Evolutionary conservation across 2,797 vertebrate genomes (phyloP), one percentile per base, ranked within the genome.

Genomic region (Triplophysa bombifrons): DNA sequence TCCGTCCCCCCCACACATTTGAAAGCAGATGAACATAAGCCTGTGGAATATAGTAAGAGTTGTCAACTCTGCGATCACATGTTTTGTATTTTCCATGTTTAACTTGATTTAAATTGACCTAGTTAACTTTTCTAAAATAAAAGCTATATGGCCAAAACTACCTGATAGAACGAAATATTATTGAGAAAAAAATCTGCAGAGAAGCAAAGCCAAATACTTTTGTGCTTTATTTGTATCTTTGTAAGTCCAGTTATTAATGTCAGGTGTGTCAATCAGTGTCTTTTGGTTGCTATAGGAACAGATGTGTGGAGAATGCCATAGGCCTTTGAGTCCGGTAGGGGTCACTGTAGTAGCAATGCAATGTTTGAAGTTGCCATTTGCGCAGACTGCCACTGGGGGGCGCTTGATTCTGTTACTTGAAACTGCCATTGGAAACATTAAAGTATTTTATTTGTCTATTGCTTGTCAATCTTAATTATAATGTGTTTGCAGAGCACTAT

Each of bases 81-180:
- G 14, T 25, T 2, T 20, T 61, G n/a, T n/a, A 2, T 22, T 72
- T 53, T 30, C 3, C 20, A 74, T 41, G 41, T 65, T 22, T n/a
- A 22, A 19, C 17, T 38, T 41, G 13, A 11, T 22, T n/a, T 22
- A 20, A 74, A n/a, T 13, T 38, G 7, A 2, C 11, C n/a, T 12
- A n/a, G 51, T 7, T 30, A 61, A 87, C 88, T 85, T 80, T 89
- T 89, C 86, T 69, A 0, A 84, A n/a, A 17, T 76, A 69, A 55
- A 78, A 25, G 34, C 50, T 9, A 4, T 83, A 83, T 56, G 58
- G 14, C 10, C 8, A 60, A 65, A 53, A 20, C 10, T 30, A 63
- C 51, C 46, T 44, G 56, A 46, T 69, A 17, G 30, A 38, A 20
- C 41, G 11, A 14, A 34, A 51, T 30, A 51, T 17, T n/a, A 27